Evolutionary conservation across 2,888 invertebrate genomes (phyloP).

Genomic region (Idaea aversata): DNA sequence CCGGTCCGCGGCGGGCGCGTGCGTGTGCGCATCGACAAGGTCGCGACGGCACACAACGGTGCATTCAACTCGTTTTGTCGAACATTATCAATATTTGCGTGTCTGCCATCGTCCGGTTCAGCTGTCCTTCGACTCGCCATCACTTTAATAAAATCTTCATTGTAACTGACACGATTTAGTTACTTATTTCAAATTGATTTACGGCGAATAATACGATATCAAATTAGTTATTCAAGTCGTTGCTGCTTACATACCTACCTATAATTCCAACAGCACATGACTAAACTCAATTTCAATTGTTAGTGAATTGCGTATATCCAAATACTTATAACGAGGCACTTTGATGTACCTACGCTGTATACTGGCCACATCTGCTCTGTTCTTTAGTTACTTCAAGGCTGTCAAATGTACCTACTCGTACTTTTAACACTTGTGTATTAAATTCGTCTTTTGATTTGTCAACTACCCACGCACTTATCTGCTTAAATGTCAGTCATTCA

Average conservation of each 20-base stretch:
- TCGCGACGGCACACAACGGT: constrained; percentile 53
- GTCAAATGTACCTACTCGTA: constrained; percentile 21
- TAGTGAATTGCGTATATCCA: constrained; percentile 27
- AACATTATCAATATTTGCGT: constrained; percentile 40
- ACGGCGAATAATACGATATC: neutral
- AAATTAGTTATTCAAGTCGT: constrained; percentile 2
- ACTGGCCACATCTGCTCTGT: constrained; percentile 53
- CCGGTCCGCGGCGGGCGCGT: constrained; percentile 35
- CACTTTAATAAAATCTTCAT: neutral
- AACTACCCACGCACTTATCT: constrained; percentile 6
- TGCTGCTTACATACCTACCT: constrained; percentile 7
- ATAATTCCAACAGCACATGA: constrained; percentile 17
- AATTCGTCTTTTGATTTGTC: constrained; percentile 13
- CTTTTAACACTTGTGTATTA: constrained; percentile 7
- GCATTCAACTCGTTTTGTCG: constrained; percentile 66
- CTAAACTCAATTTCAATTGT: constrained; percentile 18
- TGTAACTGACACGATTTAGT: neutral
- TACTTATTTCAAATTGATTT: constrained; percentile 10
- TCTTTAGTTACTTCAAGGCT: constrained; percentile 52
- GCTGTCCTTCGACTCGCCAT: constrained; percentile 10
- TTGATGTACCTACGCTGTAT: constrained; percentile 35
- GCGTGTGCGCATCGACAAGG: constrained; percentile 61
- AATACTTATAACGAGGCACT: constrained; percentile 31
- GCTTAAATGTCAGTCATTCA: constrained; percentile 15
- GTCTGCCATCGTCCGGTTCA: constrained; percentile 18